Evolutionary conservation across 2,797 vertebrate species (phyloP), one percentile per base, ranked within the genome.

Genomic region (Forpus xanthops): DNA sequence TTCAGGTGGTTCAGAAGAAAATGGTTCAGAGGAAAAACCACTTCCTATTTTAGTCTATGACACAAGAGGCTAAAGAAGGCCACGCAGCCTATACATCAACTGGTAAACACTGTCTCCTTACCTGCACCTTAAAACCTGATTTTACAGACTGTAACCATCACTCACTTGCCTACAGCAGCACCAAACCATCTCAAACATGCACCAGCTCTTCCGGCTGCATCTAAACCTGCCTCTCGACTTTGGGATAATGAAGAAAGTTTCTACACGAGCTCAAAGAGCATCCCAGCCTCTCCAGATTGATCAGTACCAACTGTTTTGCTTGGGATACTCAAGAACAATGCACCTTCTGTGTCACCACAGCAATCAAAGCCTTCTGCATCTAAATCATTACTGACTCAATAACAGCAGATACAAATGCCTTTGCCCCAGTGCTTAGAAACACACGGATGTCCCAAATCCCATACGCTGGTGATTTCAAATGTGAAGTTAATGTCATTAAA

Each of bases 261-360:
- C 20, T 2, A 11, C 5, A 0, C 0, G 2, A 66, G 67, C 90
- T 74, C 23, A 0, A 31, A 25, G n/a, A 61, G 45, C 2, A 1
- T 9, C 30, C 8, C 49, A 77, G 65, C 16, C 0, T 76, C 81
- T 77, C 58, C 55, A 28, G 37, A 50, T 64, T 77, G 67, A 49
- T 8, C 53, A 41, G 72, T 72, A 61, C 25, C 41, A 64, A 27
- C 19, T 41, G 41, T 20, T 80, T 56, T 39, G 53, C 39, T 45
- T 12, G 13, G 18, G 61, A 67, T 76, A 45, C 68, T 45, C 33
- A 20, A n/a, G 37, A 76, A 74, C 3, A 53, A 50, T 11, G 50
- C 31, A 70, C 55, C 42, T 93, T 52, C 77, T 17, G 55, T 47
- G 31, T 55, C 87, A 73, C 39, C 58, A 11, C 82, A 37, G 81